These are phyloP conservation scores for Aethina tumida DNA, from an alignment of 1,140 invertebrate species.

Conservation along the genomic window DNA sequence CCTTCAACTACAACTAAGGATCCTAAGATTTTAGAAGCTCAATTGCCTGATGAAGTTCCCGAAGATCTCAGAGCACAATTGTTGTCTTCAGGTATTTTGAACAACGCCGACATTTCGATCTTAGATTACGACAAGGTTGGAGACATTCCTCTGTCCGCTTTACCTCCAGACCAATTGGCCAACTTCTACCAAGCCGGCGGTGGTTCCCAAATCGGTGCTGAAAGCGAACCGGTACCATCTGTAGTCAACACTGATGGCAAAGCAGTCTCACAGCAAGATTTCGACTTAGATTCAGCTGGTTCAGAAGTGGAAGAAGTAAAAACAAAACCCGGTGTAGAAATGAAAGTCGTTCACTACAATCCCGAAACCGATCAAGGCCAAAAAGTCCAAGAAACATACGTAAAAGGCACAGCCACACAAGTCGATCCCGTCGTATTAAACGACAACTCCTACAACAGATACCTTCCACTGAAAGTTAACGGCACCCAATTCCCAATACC, in stretches of 20 bases:
- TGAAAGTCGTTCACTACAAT: conserved; percentile 75
- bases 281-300: conserved; percentile 37
- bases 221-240: conserved; percentile 55
- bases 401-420: conserved; percentile 60
- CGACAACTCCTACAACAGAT: conserved; percentile 64
- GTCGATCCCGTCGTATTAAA: conserved; percentile 63
- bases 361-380: conserved; percentile 61
- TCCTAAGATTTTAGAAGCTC: conserved; percentile 41
- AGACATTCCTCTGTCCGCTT: conserved; percentile 70
- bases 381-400: conserved; percentile 58
- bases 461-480: conserved; percentile 70
- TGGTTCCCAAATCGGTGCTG: conserved; percentile 50
- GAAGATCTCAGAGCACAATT: conserved; percentile 74
- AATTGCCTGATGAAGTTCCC: conserved; percentile 76
- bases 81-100: conserved; percentile 72
- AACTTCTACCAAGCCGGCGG: conserved; percentile 73
- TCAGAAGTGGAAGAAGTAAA: conserved; percentile 41
- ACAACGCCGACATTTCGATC: conserved; percentile 77
- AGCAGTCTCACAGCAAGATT: conserved; percentile 17
- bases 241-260: conserved; percentile 49
- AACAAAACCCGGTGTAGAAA: conserved; percentile 54
- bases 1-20: conserved; percentile 35
- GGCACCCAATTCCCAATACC: conserved; percentile 75
- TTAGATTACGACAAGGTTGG: conserved; percentile 80
- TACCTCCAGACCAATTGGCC: conserved; percentile 75